Evolutionary conservation across 2,888 invertebrate species (phyloP).

Genomic region (Rhaphigaster nebulosa): DNA sequence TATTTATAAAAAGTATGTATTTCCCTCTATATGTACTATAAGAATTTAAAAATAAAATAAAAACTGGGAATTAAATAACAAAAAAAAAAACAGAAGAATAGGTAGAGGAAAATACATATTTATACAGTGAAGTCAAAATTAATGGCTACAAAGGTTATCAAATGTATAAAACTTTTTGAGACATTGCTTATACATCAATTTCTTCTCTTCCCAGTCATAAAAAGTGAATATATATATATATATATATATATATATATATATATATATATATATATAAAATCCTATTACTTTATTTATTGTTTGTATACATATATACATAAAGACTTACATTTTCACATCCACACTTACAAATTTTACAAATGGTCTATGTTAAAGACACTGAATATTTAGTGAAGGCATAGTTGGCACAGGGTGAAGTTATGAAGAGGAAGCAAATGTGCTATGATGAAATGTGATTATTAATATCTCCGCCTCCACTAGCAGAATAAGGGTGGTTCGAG

Average conservation of each 20-base stretch:
- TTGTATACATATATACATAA: constrained; percentile 56
- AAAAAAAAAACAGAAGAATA: neutral
- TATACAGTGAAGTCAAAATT: constrained; percentile 35
- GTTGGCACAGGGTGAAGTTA: constrained; percentile 64
- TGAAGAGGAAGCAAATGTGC: constrained; percentile 61
- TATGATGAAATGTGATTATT: constrained; percentile 65
- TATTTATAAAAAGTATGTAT: constrained; percentile 50
- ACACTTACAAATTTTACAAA: constrained; percentile 51
- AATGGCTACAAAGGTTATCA: constrained; percentile 57
- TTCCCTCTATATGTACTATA: constrained; percentile 31
- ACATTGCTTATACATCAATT: constrained; percentile 49
- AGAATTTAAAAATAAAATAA: constrained; percentile 3
- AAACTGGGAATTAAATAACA: constrained; percentile 46
- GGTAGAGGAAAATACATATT: constrained; percentile 51
- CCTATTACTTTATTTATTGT: neutral
- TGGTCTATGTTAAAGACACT: constrained; percentile 53
- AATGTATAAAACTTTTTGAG: constrained; percentile 59
- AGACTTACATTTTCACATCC: constrained; percentile 45
- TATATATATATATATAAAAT: constrained; percentile 1
- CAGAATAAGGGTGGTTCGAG: constrained; percentile 87
- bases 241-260: neutral
- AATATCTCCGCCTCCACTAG: constrained; percentile 65
- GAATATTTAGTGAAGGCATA: constrained; percentile 64
- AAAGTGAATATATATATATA: neutral
- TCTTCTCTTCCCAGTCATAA: constrained; percentile 12